These are phyloP conservation scores for Troides aeacus DNA, from an alignment of 2,888 invertebrate genomes.

Conservation along the genomic window DNA sequence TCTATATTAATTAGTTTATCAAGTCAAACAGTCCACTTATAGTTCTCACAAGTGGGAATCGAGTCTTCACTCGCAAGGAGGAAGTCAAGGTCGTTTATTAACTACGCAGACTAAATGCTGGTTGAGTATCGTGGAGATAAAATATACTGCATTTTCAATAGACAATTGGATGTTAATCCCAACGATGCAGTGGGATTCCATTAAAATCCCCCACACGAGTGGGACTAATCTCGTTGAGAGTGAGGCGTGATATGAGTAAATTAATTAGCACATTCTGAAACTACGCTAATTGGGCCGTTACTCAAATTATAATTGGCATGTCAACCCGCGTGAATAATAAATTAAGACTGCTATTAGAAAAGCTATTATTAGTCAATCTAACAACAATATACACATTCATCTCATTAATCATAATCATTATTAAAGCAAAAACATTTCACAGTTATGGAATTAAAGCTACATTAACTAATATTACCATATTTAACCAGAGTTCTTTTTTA, in stretches of 20 bases:
- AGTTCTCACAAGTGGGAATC: too few relatives aligned
- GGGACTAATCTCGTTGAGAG: neutral
- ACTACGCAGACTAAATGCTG: too few relatives aligned
- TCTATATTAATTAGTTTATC: too few relatives aligned
- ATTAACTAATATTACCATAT: too few relatives aligned
- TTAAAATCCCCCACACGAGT: neutral
- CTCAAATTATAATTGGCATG: constrained; percentile 3
- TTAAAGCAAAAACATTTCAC: neutral
- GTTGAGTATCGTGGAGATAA: neutral
- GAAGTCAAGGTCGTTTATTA: too few relatives aligned
- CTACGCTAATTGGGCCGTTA: constrained; percentile 1
- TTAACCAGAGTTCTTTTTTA: too few relatives aligned
- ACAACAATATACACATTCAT: neutral
- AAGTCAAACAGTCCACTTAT: too few relatives aligned
- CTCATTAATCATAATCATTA: neutral
- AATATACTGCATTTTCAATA: neutral
- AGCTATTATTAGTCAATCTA: neutral
- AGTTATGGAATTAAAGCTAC: too few relatives aligned
- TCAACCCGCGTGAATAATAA: neutral
- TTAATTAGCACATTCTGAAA: constrained; percentile 1
- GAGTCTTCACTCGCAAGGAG: too few relatives aligned
- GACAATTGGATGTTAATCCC: neutral
- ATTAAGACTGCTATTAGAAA: neutral
- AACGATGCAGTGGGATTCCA: neutral
- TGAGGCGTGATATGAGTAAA: neutral